Percentiles rank a stretch among this genome's conserved stretches.
phyloP scores from a whole-genome alignment of 92 coral and sea anemone species.

The Pocillopora meandrina region DNA sequence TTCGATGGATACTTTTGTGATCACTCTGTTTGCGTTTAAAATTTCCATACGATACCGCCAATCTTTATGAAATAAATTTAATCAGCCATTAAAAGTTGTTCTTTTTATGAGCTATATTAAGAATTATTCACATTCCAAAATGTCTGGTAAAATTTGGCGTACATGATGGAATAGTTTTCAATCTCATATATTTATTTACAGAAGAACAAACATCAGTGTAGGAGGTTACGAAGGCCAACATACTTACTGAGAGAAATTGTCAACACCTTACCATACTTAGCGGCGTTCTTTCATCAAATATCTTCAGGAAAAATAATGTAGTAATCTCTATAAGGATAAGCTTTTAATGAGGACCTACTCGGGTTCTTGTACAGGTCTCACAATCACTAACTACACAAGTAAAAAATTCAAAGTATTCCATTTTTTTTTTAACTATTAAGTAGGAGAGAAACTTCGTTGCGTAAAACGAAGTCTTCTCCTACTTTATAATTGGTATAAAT shows the following conservation, averaged over 20 bases:
- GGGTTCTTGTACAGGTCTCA: too few species aligned
- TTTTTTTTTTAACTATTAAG: not conserved
- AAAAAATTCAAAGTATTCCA: too few species aligned
- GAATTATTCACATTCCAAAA: not conserved
- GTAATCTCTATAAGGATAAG: too few species aligned
- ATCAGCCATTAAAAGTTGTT: conserved; percentile 18
- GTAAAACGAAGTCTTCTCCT: not conserved
- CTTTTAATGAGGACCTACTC: too few species aligned
- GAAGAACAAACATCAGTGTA: not conserved
- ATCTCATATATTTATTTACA: not conserved
- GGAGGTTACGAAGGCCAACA: not conserved
- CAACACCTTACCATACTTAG: not conserved
- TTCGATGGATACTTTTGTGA: not conserved
- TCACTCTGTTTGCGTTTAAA: conserved; percentile 15
- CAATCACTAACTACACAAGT: too few species aligned
- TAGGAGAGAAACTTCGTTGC: not conserved
- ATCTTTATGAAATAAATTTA: conserved; percentile 23
- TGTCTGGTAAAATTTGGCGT: not conserved
- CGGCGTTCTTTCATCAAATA: not conserved
- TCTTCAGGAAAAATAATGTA: not conserved
- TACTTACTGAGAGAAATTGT: not conserved
- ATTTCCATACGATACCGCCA: conserved; percentile 25
- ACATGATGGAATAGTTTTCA: not conserved
- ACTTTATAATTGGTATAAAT: not conserved
- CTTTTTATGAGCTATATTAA: conserved; percentile 5